Conservation (phyloP, 2,797 vertebrate genomes). For the Hybognathus amarus region DNA sequence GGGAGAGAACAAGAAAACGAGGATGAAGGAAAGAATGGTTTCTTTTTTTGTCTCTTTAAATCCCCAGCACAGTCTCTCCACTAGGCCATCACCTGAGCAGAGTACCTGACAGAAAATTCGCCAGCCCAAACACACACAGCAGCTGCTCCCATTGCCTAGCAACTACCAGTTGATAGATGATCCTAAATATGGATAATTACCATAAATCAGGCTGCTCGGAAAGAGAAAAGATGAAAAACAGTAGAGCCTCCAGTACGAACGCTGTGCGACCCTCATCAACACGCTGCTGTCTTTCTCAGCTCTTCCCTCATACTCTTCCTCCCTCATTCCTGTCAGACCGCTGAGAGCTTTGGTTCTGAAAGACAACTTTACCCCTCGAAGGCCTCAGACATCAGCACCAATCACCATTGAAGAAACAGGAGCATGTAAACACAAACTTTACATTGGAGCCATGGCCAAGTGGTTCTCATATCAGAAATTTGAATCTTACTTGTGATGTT, state of each 20-base stretch:
- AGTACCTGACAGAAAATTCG: slow-evolving; percentile 81
- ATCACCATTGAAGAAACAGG: background rate
- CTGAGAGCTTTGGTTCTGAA: background rate
- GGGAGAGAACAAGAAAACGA: background rate
- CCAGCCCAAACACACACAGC: slow-evolving; percentile 72
- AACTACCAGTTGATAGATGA: slow-evolving; percentile 99
- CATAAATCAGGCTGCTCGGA: slow-evolving; percentile 98
- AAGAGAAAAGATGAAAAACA: slow-evolving; percentile 86
- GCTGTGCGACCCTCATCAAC: slow-evolving; percentile 77
- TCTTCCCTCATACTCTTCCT: slow-evolving; percentile 46
- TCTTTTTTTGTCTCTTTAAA: slow-evolving; percentile 60
- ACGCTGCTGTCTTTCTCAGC: slow-evolving; percentile 61
- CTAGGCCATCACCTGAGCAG: slow-evolving; percentile 75
- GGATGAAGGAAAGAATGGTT: slow-evolving; percentile 37
- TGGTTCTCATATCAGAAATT: background rate
- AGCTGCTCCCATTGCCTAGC: slow-evolving; percentile 99
- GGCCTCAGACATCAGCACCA: background rate
- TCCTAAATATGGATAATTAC: slow-evolving; percentile 99
- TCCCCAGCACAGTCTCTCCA: slow-evolving; percentile 65
- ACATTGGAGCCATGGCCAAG: background rate
- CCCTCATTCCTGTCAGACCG: slow-evolving; percentile 6
- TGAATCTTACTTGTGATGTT: background rate
- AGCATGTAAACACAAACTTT: slow-evolving; percentile 6
- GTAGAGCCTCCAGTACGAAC: slow-evolving; percentile 82
- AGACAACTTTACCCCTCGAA: background rate